These are phyloP conservation scores for Ciona savignyi DNA, from an alignment of 23 tunicate species.

Conservation along the genomic window DNA sequence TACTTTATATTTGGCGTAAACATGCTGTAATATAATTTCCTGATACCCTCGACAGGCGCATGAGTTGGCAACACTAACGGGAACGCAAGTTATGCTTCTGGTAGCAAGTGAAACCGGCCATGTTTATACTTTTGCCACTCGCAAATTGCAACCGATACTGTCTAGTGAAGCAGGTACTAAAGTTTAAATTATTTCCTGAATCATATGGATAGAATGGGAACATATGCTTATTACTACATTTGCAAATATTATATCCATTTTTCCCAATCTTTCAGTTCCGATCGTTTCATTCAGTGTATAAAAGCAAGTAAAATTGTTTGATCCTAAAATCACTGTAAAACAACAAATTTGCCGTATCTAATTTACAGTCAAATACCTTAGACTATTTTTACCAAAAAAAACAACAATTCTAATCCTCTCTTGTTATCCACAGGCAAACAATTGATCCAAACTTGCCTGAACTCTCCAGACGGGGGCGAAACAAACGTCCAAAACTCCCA, in stretches of 20 bases:
- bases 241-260: too few species aligned
- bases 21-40: not conserved
- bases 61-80: constrained; percentile 96
- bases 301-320: too few species aligned
- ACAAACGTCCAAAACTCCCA: constrained; percentile 15
- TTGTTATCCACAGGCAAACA: constrained; percentile 55
- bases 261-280: too few species aligned
- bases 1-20: too few species aligned
- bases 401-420: not conserved
- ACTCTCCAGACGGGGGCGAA: constrained; percentile 73
- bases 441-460: constrained; percentile 92
- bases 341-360: too few species aligned
- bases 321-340: too few species aligned
- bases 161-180: constrained; percentile 87
- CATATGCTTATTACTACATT: not conserved
- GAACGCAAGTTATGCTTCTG: constrained; percentile 96
- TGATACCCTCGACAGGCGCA: constrained; percentile 63
- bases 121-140: constrained; percentile 96
- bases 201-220: not conserved
- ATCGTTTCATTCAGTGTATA: too few species aligned
- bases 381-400: not conserved
- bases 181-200: not conserved
- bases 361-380: not conserved
- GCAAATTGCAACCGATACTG: constrained; percentile 87
- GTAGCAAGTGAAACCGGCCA: constrained; percentile 99